Evolutionary conservation across 2,113 vertebrate genomes (phyloP).

Genomic region (Hyperoodon ampullatus): DNA sequence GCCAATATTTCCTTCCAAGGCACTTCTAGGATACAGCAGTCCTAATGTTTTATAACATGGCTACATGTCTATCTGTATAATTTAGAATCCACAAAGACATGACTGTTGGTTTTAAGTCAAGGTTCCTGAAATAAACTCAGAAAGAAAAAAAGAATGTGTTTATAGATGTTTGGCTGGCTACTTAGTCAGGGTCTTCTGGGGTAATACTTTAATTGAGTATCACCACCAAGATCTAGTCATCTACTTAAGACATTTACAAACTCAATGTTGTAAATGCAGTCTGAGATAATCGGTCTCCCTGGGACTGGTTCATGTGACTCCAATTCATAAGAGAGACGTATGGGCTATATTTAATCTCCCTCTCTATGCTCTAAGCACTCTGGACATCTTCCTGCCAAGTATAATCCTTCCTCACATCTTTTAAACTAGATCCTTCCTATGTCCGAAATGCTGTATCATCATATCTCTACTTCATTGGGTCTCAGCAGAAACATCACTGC

Average conservation of each 20-base stretch:
- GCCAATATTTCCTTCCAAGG: constrained; percentile 54
- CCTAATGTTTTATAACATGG: constrained; percentile 60
- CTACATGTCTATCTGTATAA: constrained; percentile 62
- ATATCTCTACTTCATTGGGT: neutral
- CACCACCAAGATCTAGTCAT: constrained; percentile 4
- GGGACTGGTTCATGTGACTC: neutral
- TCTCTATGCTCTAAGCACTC: neutral
- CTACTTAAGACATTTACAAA: constrained; percentile 15
- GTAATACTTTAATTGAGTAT: constrained; percentile 44
- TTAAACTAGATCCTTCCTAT: neutral
- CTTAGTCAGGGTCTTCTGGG: constrained; percentile 19
- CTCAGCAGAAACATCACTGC: neutral
- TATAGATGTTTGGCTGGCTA: constrained; percentile 22
- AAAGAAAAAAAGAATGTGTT: neutral
- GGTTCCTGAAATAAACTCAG: neutral
- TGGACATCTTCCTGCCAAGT: neutral
- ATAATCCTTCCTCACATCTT: neutral
- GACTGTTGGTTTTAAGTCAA: constrained; percentile 44
- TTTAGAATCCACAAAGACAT: neutral
- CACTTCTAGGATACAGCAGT: constrained; percentile 57
- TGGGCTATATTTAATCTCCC: neutral
- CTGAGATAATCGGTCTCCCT: neutral
- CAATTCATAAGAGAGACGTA: neutral
- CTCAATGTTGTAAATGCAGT: neutral
- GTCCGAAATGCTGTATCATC: neutral